phyloP scores from a whole-genome alignment of 2,113 vertebrate species.

The Chrysochloris asiatica region DNA sequence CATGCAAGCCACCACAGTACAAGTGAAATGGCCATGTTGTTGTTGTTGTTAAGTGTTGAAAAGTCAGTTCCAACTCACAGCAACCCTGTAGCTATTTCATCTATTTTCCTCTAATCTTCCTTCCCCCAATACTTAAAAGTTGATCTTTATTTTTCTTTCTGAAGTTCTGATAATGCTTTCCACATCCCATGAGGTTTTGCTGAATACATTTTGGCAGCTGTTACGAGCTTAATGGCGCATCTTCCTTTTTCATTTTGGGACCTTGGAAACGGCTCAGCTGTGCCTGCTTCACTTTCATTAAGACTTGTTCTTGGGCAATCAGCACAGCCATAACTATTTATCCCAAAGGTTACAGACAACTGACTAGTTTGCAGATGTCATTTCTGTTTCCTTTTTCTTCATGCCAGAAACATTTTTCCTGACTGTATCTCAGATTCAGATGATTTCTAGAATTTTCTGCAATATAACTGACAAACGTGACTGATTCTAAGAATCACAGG shows the following conservation, averaged over 20 bases:
- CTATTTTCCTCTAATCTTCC: conserved; percentile 28
- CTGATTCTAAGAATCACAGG: background rate
- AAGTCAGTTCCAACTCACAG: too few relatives aligned
- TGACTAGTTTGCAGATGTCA: conserved; percentile 17
- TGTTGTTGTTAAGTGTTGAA: too few relatives aligned
- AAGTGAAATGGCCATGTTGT: too few relatives aligned
- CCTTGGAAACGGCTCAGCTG: conserved; percentile 44
- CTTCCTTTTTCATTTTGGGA: conserved; percentile 47
- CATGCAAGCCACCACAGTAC: background rate
- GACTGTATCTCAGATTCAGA: background rate
- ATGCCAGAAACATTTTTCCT: conserved; percentile 26
- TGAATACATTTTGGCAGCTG: conserved; percentile 33
- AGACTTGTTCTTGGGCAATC: conserved; percentile 7
- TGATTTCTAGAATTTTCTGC: conserved; percentile 35
- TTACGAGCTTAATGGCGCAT: conserved; percentile 24
- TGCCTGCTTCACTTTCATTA: conserved; percentile 41
- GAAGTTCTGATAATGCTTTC: conserved; percentile 48
- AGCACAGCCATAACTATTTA: background rate
- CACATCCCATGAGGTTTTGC: background rate
- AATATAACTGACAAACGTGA: background rate
- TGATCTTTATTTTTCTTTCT: conserved; percentile 49
- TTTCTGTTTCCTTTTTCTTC: conserved; percentile 31
- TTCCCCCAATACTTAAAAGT: conserved; percentile 1
- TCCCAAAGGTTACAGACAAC: conserved; percentile 30
- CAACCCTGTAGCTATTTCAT: too few relatives aligned